phyloP scores from a whole-genome alignment of 1,140 invertebrate species.

The Brachionus sp. region DNA sequence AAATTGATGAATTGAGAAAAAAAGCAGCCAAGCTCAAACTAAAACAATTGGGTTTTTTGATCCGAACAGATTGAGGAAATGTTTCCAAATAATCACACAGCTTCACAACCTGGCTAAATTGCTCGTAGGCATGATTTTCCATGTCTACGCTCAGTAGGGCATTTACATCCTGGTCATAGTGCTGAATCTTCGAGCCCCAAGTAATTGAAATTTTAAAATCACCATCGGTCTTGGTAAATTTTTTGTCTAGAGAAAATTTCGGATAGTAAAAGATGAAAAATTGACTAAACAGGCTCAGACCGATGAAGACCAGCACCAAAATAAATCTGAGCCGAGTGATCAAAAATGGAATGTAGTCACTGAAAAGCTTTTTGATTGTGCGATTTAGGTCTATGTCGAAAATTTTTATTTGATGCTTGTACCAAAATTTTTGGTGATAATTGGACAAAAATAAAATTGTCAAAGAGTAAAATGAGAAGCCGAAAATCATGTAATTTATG shows the following conservation, averaged over 20 bases:
- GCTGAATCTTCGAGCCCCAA: background rate
- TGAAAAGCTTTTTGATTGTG: background rate
- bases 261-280: background rate
- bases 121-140: background rate
- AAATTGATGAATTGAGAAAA: background rate
- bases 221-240: background rate
- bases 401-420: slow-evolving; percentile 21
- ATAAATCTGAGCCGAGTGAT: background rate
- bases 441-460: background rate
- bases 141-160: background rate
- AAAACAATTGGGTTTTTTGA: background rate
- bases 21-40: background rate
- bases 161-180: background rate
- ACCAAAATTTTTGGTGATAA: slow-evolving; percentile 26
- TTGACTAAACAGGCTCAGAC: background rate
- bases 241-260: background rate
- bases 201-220: background rate
- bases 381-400: background rate
- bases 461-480: background rate
- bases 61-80: background rate
- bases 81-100: background rate
- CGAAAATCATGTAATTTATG: background rate
- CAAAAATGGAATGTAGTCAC: background rate
- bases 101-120: background rate
- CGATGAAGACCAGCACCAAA: background rate